Conservation (phyloP, 2,888 invertebrate genomes). For the Vannuccia rotundouncinata region DNA sequence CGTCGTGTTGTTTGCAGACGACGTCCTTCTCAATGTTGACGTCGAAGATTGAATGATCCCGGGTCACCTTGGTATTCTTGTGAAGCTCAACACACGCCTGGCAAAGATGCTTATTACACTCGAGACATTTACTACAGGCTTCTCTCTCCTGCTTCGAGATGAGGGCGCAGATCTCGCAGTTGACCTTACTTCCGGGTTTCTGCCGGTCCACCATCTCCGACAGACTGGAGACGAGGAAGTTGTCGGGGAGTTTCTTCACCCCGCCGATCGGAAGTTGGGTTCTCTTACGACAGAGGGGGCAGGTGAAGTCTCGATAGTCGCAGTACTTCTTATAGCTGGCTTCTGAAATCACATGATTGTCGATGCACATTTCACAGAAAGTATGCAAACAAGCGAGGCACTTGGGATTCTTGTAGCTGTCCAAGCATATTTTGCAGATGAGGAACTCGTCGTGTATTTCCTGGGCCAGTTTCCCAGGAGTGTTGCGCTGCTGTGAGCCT, state of each 20-base stretch:
- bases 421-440: slow-evolving; percentile 57
- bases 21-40: slow-evolving; percentile 57
- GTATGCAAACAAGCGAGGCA: slow-evolving; percentile 56
- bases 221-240: slow-evolving; percentile 56
- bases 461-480: slow-evolving; percentile 51
- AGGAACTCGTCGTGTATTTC: slow-evolving; percentile 57
- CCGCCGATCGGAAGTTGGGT: slow-evolving; percentile 57
- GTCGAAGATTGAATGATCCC: slow-evolving; percentile 55
- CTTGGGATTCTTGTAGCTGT: slow-evolving; percentile 56
- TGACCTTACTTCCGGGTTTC: slow-evolving; percentile 43
- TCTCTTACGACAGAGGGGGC: slow-evolving; percentile 56
- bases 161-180: slow-evolving; percentile 57
- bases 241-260: slow-evolving; percentile 57
- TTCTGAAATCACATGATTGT: slow-evolving; percentile 55
- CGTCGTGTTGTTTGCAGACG: slow-evolving; percentile 56
- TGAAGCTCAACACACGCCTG: slow-evolving; percentile 54
- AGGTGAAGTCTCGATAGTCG: slow-evolving; percentile 57
- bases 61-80: slow-evolving; percentile 54
- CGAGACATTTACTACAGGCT: slow-evolving; percentile 55
- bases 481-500: not conserved
- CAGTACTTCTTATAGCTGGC: slow-evolving; percentile 57
- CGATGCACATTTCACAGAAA: slow-evolving; percentile 56
- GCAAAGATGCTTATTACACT: slow-evolving; percentile 57
- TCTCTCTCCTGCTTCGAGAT: slow-evolving; percentile 43
- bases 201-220: slow-evolving; percentile 49